phyloP scores from a whole-genome alignment of 2,888 invertebrate species.

The Maniola hyperantus region DNA sequence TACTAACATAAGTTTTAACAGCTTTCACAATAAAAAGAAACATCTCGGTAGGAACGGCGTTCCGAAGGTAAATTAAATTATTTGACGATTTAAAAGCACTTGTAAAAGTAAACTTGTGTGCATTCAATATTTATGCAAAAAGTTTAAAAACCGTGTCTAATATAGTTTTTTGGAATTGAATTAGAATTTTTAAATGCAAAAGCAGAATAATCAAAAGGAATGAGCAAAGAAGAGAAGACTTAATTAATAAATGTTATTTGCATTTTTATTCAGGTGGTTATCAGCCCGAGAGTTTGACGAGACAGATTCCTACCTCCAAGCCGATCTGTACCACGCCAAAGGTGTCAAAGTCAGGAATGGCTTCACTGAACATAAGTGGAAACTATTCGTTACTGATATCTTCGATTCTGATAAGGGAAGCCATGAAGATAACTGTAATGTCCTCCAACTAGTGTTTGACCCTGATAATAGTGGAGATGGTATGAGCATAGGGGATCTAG shows the following conservation, averaged over 20 bases:
- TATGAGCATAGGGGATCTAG: conserved; percentile 90
- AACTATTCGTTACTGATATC: conserved; percentile 94
- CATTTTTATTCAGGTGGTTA: conserved; percentile 81
- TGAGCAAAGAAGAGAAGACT: no score
- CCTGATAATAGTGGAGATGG: conserved; percentile 87
- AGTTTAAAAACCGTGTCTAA: no score
- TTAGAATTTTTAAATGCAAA: no score
- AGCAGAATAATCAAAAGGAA: no score
- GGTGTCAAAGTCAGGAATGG: conserved; percentile 71
- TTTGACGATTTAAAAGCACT: no score
- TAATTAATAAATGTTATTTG: background rate
- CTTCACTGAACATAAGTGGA: conserved; percentile 92
- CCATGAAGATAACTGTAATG: conserved; percentile 90
- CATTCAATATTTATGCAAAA: no score
- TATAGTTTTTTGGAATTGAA: no score
- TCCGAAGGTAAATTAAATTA: no score
- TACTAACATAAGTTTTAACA: no score
- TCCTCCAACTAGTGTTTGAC: conserved; percentile 92
- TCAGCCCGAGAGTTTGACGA: conserved; percentile 77
- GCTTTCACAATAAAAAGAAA: no score
- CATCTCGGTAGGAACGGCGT: no score
- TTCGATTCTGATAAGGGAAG: conserved; percentile 87
- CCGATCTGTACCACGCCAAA: conserved; percentile 89
- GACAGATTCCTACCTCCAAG: conserved; percentile 89
- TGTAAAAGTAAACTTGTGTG: no score